Base-by-base conservation (phyloP, 2,888 invertebrate genomes). In the Lithophane leautieri region DNA sequence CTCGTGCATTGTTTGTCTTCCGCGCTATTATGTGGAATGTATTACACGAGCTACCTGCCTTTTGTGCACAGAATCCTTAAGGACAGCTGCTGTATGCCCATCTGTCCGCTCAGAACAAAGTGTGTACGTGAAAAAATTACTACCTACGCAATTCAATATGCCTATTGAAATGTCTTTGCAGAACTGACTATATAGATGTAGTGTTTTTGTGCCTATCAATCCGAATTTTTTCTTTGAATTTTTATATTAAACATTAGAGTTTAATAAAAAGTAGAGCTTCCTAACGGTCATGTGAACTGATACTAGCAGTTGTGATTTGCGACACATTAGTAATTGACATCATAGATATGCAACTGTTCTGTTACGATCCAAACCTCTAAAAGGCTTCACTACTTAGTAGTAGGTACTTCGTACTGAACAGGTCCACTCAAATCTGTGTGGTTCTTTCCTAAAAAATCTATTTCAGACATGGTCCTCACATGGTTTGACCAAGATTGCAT, bases 81-180 rank as follows among this genome's bases (percentile, higher is more conserved):
- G 78, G 84, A 86, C 91, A 90, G 89, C 90, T 89, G 90, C 78
- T 78, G 68, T 83, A 81, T 25, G 44, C 76, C 74, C 89, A 90
- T 85, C 89, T 86, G 90, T 85, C 84, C 71, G 78, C 71, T 40
- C 61, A 76, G 65, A 81, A 85, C 81, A 85, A 87, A 84, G 82
- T 83, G 76, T 63, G 72, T 81, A 84, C 81, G 70, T 70, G 75
- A 82, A 88, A 89, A 90, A 90, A 89, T 70, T 81, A 47, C 78
- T 83, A 81, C 82, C 86, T 82, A 83, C 84, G 88, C 88, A 88
- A 81, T 87, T 78, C 72, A 65, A 77, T 68, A 75, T 69, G 52
- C 69, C 80, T 40, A 82, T 88, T 81, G 81, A 85, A 79, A 81
- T 76, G 56, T 79, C 68, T 83, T 78, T 85, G 71, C 78, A 71